Conservation (phyloP, 2,888 invertebrate genomes). For the Erebia ligea region DNA sequence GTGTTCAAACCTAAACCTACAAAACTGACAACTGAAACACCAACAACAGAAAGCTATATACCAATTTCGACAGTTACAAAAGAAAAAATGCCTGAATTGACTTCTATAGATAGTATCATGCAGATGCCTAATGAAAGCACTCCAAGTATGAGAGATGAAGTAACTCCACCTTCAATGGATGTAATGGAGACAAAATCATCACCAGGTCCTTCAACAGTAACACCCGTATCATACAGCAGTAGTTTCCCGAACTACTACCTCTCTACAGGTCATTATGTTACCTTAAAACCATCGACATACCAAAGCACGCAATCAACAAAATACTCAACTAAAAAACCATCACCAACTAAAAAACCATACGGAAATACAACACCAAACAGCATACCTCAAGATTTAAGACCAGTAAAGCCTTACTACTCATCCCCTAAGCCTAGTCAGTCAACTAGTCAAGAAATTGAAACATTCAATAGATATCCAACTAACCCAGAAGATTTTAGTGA, state of each 20-base stretch:
- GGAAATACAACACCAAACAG: constrained; percentile 64
- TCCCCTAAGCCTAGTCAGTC: constrained; percentile 70
- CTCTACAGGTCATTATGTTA: constrained; percentile 73
- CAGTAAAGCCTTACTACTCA: constrained; percentile 59
- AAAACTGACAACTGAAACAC: constrained; percentile 51
- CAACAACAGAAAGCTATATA: constrained; percentile 79
- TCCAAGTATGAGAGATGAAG: constrained; percentile 66
- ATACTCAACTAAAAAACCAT: constrained; percentile 53
- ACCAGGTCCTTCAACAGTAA: constrained; percentile 58
- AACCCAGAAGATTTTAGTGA: constrained; percentile 71
- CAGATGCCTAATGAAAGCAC: constrained; percentile 84
- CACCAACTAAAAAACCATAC: constrained; percentile 57
- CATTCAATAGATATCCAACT: constrained; percentile 74
- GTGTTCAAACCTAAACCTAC: constrained; percentile 82
- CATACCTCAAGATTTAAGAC: constrained; percentile 57
- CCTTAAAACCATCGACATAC: constrained; percentile 64
- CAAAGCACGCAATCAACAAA: constrained; percentile 42
- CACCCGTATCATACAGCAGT: constrained; percentile 63
- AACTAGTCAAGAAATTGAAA: constrained; percentile 75
- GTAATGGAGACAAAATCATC: constrained; percentile 71
- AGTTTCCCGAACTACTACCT: constrained; percentile 60
- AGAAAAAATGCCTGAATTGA: constrained; percentile 72
- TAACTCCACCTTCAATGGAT: constrained; percentile 59
- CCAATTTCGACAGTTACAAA: constrained; percentile 83
- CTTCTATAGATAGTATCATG: constrained; percentile 83